Base-by-base conservation (phyloP, 1,140 invertebrate genomes). In the Augochlora pura region DNA sequence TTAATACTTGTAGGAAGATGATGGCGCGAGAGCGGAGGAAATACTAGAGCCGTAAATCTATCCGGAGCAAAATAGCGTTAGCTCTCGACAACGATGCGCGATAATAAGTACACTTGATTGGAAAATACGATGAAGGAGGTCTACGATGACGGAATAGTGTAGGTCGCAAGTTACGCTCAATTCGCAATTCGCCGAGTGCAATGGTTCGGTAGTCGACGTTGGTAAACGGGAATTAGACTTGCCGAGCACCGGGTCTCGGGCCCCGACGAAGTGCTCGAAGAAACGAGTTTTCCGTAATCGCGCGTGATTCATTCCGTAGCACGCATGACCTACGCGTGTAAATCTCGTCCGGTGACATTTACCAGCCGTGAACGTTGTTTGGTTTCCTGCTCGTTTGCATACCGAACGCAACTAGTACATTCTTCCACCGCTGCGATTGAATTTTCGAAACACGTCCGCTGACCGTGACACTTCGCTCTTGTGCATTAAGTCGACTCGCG, bases 261-360 rank as follows among this genome's bases (percentile, higher is more conserved):
- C 32, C 32, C 32, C n/a, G n/a, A 57, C 18, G 72, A 32, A 27
- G 32, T 21, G 18, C 4, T 39, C 7, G 42, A 38, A 73, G 70
- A 66, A 79, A 74, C 77, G 66, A 73, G 77, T 79, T 79, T 74
- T 27, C 63, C 77, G 70, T 66, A 74, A 66, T 79, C 70, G 63
- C 46, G 77, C n/a, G 77, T 79, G 77, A 79, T 79, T 79, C 77
- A 79, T n/a, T n/a, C n/a, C n/a, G n/a, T 74, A 66, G 70, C 70
- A 64, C 38, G 66, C 70, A 79, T 79, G 77, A 79, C 77, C 77
- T 79, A 73, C 60, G 52, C 39, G 62, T 59, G 77, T 79, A 79
- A 79, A 79, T 79, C 77, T 79, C 70, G 70, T 49, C 21, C 63
- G 27, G 46, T 73, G 69, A 66, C 77, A 65, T 74, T 74, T 74